Evolutionary conservation across 2,888 invertebrate species (phyloP), one percentile per base, ranked within the genome.

Genomic region (Drosophila tanythrix): DNA sequence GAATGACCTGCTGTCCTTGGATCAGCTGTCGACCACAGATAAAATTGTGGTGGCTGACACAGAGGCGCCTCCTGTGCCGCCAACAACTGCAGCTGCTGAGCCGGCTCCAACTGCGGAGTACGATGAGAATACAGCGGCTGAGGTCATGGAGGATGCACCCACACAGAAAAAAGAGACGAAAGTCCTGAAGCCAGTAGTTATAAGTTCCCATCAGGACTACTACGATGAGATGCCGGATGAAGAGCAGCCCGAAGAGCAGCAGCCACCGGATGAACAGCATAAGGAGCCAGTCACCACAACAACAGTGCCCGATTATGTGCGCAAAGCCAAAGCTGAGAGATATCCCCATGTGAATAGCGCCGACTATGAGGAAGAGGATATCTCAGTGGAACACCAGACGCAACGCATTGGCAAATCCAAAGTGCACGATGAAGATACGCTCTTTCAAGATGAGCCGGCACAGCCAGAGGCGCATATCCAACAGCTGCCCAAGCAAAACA

Each of bases 221-320:
- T 75, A 89, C 65, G 76, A 86, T 3, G 78, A 81, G 31, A 61
- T 72, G 55, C 61, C 64, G 8, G 79, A 82, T 7, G 84, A 82
- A 10, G 81, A 79, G 33, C 70, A 61, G 13, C 61, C 62, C 2
- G 66, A 64, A 27, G 51, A 81, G n/a, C 70, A 74, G 51, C 46
- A 25, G 8, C 25, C 21, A 25, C 46, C 7, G 15, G 46, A 46
- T 1, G 66, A 64, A 25, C 51, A 81, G 27, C 58, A 66, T 38
- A 75, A 74, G 58, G 51, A 67, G 50, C 27, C 35, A 18, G 61
- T n/a, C 18, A 48, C 66, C 51, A 90, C 91, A 46, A 90, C 91
- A 53, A 81, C 90, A 70, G 87, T 92, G 51, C 92, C 92, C 2
- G 89, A 92, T 27, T 92, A 92, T 84, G 79, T 92, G 70, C 88